Conservation (phyloP, 2,888 invertebrate species). For the Diadegma fenestrale region DNA sequence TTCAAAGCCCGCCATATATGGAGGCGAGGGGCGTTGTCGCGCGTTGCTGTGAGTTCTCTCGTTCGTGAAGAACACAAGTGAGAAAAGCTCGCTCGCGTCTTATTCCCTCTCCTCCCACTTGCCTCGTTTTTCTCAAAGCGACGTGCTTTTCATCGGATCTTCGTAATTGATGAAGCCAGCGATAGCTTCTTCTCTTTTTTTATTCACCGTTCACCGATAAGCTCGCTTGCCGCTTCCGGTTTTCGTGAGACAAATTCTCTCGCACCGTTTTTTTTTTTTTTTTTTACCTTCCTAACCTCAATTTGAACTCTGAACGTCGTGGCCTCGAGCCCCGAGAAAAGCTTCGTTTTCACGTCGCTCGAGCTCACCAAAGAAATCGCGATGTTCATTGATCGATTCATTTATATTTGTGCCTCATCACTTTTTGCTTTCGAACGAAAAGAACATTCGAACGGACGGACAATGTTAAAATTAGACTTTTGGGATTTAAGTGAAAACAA, state of each 20-base stretch:
- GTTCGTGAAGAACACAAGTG: conserved; percentile 16
- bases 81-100: conserved; percentile 36
- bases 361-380: not conserved
- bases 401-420: not conserved
- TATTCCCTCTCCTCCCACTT: conserved; percentile 1
- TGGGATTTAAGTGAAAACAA: not conserved
- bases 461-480: not conserved
- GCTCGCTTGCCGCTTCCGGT: conserved; percentile 1
- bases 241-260: not conserved
- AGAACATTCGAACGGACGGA: not conserved
- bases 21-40: conserved; percentile 77
- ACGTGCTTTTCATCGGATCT: not conserved
- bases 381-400: not conserved
- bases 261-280: not conserved
- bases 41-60: conserved; percentile 60
- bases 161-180: not conserved
- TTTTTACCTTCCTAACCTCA: conserved; percentile 10
- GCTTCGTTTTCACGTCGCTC: not conserved
- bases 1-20: conserved; percentile 81
- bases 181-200: conserved; percentile 6
- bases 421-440: not conserved
- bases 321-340: not conserved
- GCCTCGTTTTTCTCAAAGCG: not conserved
- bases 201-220: conserved; percentile 18
- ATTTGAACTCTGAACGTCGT: conserved; percentile 8